These are phyloP conservation scores for Megaceryle alcyon DNA, from an alignment of 2,797 vertebrate species.

Conservation along the genomic window DNA sequence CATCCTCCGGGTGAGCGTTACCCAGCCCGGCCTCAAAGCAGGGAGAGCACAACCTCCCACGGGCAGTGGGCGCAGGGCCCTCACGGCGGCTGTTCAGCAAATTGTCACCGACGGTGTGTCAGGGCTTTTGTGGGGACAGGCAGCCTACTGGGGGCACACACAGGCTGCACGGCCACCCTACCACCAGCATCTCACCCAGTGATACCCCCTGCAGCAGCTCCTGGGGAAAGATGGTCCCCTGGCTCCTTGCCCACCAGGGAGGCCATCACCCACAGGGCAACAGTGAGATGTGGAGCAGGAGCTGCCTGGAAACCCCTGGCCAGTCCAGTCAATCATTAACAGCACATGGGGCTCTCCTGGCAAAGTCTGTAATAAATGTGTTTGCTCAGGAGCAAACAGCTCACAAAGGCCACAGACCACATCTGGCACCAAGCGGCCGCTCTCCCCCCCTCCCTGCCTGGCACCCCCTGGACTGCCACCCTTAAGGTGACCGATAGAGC, in stretches of 20 bases:
- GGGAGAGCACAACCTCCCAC: background rate
- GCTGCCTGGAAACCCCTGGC: background rate
- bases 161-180: background rate
- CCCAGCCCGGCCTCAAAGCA: background rate
- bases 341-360: background rate
- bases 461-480: background rate
- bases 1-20: accelerated
- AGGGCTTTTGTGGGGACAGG: background rate
- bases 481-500: background rate
- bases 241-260: accelerated
- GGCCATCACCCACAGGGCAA: accelerated
- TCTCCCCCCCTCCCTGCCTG: background rate
- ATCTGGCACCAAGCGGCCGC: background rate
- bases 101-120: background rate
- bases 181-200: accelerated
- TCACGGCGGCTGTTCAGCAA: accelerated
- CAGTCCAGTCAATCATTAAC: conserved; percentile 67
- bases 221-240: accelerated
- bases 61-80: background rate
- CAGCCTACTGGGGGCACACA: background rate
- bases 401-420: background rate
- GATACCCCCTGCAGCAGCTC: background rate
- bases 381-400: conserved; percentile 34
- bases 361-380: conserved; percentile 14
- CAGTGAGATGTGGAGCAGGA: background rate